Evolutionary conservation across 2,888 invertebrate genomes (phyloP).

Genomic region (Crocallis elinguaria): DNA sequence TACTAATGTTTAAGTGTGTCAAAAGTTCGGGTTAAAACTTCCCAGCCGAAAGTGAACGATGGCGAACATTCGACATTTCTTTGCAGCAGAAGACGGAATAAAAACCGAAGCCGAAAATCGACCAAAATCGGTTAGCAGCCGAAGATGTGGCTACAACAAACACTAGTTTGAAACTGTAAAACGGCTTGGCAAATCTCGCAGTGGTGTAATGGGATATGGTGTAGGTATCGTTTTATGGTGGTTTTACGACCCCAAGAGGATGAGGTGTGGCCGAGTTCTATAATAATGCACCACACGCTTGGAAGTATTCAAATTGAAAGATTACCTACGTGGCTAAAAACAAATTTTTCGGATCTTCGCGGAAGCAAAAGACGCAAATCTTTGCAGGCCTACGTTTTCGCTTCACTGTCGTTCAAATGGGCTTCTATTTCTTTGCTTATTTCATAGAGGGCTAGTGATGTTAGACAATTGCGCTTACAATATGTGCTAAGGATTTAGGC

Average conservation of each 20-base stretch:
- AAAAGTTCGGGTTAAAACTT: no score
- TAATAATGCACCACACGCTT: background rate
- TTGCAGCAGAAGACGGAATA: no score
- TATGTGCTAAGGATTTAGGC: no score
- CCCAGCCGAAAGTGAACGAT: background rate
- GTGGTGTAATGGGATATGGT: slow-evolving; percentile 61
- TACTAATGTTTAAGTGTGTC: no score
- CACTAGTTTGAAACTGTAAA: slow-evolving; percentile 48
- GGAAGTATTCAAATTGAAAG: background rate
- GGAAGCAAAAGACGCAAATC: no score
- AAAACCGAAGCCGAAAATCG: slow-evolving; percentile 5
- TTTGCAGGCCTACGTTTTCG: no score
- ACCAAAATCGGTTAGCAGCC: background rate
- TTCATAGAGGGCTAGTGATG: no score
- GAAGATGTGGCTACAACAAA: background rate
- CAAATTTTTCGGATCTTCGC: no score
- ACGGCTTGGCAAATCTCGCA: slow-evolving; percentile 28
- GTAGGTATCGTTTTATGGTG: slow-evolving; percentile 66
- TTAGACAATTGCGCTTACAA: no score
- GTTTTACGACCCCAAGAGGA: slow-evolving; percentile 57
- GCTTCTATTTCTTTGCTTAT: no score
- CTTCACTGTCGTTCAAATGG: no score
- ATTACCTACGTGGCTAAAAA: background rate
- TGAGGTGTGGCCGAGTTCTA: slow-evolving; percentile 30
- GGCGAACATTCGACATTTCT: background rate